phyloP scores from a whole-genome alignment of 2,113 vertebrate species.

The Psilopsiagon aymara region DNA sequence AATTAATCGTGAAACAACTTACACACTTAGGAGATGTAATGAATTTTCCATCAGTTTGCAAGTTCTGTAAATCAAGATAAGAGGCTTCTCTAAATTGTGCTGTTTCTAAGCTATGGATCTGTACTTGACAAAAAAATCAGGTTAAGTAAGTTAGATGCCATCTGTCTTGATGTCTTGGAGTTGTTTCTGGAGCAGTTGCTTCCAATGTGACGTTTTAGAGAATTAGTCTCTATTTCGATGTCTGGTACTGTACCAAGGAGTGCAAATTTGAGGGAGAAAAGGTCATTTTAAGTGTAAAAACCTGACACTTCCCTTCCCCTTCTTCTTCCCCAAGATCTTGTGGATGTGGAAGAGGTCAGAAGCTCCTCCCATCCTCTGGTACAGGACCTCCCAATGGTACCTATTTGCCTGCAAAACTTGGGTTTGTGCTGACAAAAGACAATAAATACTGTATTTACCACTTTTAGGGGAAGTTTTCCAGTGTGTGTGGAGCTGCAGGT shows the following conservation, averaged over 20 bases:
- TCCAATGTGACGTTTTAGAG: background rate
- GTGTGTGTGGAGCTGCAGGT: background rate
- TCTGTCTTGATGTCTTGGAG: background rate
- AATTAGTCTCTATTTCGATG: background rate
- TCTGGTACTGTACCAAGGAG: background rate
- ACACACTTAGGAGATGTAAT: background rate
- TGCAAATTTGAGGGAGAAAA: background rate
- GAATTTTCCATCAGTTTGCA: background rate
- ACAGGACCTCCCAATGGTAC: background rate
- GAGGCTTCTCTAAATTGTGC: background rate
- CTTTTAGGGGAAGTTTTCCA: background rate
- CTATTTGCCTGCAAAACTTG: background rate
- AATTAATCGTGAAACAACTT: background rate
- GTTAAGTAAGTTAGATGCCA: background rate
- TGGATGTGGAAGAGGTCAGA: background rate
- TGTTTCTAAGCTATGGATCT: background rate
- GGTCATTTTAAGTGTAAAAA: background rate
- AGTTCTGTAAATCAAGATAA: constrained; percentile 19
- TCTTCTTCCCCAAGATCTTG: background rate
- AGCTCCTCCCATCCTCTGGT: background rate
- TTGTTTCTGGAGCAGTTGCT: background rate
- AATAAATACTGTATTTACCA: fast-evolving
- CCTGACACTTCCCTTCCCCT: background rate
- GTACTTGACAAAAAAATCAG: background rate
- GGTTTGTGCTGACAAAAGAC: background rate